Evolutionary conservation across 2,797 vertebrate species (phyloP), one percentile per base, ranked within the genome.

Genomic region (Scolopax rusticola): DNA sequence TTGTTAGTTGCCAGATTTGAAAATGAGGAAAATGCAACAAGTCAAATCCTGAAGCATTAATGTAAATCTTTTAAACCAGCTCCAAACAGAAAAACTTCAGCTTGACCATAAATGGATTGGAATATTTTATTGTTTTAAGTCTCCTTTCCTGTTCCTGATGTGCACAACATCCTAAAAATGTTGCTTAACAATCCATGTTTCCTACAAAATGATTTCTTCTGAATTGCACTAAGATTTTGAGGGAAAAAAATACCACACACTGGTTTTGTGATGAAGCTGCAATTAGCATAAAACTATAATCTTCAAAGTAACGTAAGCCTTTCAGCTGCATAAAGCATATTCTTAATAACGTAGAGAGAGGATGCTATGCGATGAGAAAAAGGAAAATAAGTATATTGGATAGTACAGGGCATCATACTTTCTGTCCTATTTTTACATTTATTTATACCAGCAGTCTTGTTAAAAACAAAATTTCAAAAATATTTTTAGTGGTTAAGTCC

Each of bases 1-100:
- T 84, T 94, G 13, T 83, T 73, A 87, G 36, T 57, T 92, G 50
- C 64, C 78, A 89, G 70, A 89, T 89, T 68, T 75, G 33, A 86
- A 86, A 80, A 78, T 27, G 45, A 57, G 27, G 47, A 86, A 59
- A 95, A 94, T 51, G 33, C 32, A 91, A 87, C 73, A 84, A 33
- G 69, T 64, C 79, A 83, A 75, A 93, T 75, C 82, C 45, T 65
- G 65, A 91, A 89, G 33, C 18, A 38, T 74, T 80, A 74, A 61
- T 23, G 14, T 27, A 8, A 5, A 41, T 84, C 45, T 93, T 87
- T 91, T 60, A 69, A 95, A 91, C 4, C 5, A 78, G 11, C 28
- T 75, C 50, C 38, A 75, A 64, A 50, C 70, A 32, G 9, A 53
- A 76, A 90, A 87, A 80, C 19, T 80, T 90, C n/a, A 80, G 47